These are phyloP conservation scores for Agrilus cyanescens DNA, from an alignment of 2,888 invertebrate species.

Conservation along the genomic window DNA sequence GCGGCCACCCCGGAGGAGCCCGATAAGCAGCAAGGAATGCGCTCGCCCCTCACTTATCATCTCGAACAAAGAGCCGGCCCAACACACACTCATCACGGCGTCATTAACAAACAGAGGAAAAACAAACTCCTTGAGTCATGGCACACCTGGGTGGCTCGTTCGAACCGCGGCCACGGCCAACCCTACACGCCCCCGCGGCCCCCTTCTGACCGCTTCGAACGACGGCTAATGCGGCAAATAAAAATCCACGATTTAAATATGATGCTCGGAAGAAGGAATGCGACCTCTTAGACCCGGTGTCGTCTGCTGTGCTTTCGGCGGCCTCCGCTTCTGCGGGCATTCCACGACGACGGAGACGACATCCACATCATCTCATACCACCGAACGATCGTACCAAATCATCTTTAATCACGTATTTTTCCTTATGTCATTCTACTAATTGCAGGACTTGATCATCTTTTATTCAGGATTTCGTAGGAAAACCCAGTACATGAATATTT, in stretches of 20 bases:
- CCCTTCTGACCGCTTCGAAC: conserved; percentile 8
- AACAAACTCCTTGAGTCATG: conserved; percentile 31
- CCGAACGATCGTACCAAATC: too few relatives aligned
- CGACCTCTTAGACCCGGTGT: conserved; percentile 33
- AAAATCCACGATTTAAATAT: conserved; percentile 27
- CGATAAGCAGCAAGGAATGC: conserved; percentile 30
- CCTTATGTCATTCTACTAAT: too few relatives aligned
- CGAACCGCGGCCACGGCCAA: conserved; percentile 10
- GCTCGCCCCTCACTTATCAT: conserved; percentile 24
- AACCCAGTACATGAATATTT: too few relatives aligned
- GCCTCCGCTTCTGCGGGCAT: conserved; percentile 5
- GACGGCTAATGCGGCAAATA: conserved; percentile 18
- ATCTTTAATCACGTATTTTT: too few relatives aligned
- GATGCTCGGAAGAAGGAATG: conserved; percentile 29
- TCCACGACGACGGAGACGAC: neutral
- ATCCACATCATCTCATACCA: neutral
- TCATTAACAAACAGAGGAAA: conserved; percentile 38
- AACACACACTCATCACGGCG: conserved; percentile 35
- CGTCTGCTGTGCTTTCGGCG: conserved; percentile 17
- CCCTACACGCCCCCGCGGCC: conserved; percentile 11
- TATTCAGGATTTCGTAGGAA: too few relatives aligned
- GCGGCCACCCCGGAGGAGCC: conserved; percentile 29
- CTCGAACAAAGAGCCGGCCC: conserved; percentile 24
- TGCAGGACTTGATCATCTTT: too few relatives aligned
- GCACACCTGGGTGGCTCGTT: conserved; percentile 35